Conservation (phyloP, 2,113 vertebrate species). For the Clupea harengus region DNA sequence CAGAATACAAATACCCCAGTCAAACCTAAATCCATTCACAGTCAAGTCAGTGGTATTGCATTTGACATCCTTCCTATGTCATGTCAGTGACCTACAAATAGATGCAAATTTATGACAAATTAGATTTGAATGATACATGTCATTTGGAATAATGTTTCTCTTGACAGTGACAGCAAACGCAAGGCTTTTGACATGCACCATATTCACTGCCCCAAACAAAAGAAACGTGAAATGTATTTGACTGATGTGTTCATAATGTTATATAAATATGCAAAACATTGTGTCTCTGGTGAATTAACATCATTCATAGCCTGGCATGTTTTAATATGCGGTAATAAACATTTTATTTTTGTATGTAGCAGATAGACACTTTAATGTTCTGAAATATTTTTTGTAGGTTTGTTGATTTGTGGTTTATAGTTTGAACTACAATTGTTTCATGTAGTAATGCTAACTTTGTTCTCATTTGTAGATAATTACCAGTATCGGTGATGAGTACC, state of each 20-base stretch:
- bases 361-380: neutral
- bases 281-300: neutral
- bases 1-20: neutral
- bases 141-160: neutral
- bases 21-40: neutral
- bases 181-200: neutral
- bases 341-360: neutral
- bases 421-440: neutral
- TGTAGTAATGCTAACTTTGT: neutral
- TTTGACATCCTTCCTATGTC: slow-evolving; percentile 11
- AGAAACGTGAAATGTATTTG: neutral
- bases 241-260: slow-evolving; percentile 10
- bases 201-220: slow-evolving; percentile 1
- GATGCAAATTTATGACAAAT: neutral
- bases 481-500: slow-evolving; percentile 79
- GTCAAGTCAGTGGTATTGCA: neutral
- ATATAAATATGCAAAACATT: slow-evolving; percentile 4
- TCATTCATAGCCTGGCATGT: neutral
- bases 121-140: slow-evolving; percentile 11
- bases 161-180: neutral
- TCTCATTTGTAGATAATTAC: slow-evolving; percentile 75
- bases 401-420: neutral
- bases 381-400: neutral
- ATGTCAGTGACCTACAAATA: neutral
- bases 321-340: neutral